A percentile compares a stretch with the other conserved stretches of the same genome.
Conservation (phyloP, 30 jellyfish, hydroid and myxozoan genomes). For the Nemopilema nomurai region DNA sequence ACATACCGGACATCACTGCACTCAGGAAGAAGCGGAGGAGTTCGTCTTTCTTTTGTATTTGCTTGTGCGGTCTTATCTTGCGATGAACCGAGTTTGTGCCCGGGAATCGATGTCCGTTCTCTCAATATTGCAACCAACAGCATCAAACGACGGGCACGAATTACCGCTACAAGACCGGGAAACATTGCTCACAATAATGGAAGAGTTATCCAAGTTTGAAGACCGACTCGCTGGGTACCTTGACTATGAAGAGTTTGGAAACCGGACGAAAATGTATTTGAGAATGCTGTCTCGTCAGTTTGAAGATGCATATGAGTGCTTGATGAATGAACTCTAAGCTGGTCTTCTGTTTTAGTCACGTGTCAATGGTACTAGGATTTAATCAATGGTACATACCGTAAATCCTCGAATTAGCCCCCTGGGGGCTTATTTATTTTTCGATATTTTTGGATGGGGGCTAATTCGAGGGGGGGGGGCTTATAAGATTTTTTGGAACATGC, state of each 20-base stretch:
- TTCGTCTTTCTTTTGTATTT: conserved; percentile 19
- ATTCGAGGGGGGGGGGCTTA: no score
- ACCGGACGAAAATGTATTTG: conserved; percentile 1
- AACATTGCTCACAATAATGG: conserved; percentile 8
- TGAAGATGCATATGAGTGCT: background rate
- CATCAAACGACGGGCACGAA: background rate
- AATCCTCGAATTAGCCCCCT: no score
- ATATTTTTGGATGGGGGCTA: no score
- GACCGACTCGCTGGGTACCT: conserved; percentile 29
- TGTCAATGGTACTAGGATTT: no score
- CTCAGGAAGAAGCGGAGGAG: conserved; percentile 29
- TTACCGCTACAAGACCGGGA: conserved; percentile 33
- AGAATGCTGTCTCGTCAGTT: background rate
- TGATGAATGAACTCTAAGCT: no score
- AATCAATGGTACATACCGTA: no score
- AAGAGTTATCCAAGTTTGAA: conserved; percentile 8
- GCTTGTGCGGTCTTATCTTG: conserved; percentile 35
- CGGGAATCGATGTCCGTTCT: background rate
- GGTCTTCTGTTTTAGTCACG: no score
- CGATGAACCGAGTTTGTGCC: background rate
- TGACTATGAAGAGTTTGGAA: background rate
- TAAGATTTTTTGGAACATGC: no score
- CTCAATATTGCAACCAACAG: conserved; percentile 5
- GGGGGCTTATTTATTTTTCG: no score
- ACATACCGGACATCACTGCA: background rate